Percentiles rank a stretch among this genome's conserved stretches.
Evolutionary conservation across 1,140 invertebrate genomes (phyloP).

Genomic region (Heliconius congener): DNA sequence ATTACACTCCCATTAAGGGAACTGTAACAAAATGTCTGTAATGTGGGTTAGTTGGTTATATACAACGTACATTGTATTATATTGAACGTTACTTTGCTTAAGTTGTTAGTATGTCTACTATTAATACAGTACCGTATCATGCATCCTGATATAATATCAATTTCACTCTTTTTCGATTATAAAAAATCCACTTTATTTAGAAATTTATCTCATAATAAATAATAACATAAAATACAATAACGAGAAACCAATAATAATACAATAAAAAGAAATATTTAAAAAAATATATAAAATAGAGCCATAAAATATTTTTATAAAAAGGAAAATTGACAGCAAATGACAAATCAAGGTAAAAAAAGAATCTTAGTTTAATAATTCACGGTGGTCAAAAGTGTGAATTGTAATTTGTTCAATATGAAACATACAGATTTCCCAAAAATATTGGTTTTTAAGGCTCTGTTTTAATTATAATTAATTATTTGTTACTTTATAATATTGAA

Average conservation of each 20-base stretch:
- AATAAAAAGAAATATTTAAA: neutral
- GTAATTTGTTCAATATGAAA: neutral
- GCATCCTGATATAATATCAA: slow-evolving; percentile 48
- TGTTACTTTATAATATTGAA: no score
- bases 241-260: neutral
- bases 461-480: no score
- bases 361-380: neutral
- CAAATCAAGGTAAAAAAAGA: neutral
- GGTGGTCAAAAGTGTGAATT: neutral
- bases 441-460: no score
- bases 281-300: neutral
- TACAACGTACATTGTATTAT: no score
- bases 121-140: slow-evolving; percentile 58
- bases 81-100: no score
- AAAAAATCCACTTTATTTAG: neutral
- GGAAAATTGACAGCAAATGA: neutral
- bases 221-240: neutral
- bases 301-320: neutral
- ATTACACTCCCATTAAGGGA: no score
- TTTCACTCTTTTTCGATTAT: neutral
- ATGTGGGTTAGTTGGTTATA: no score
- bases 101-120: no score
- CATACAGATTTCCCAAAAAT: no score
- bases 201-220: neutral
- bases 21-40: no score